Percentiles rank a stretch among this genome's conserved stretches.
These are phyloP conservation scores for Drosophila insularis DNA, from an alignment of 1,140 invertebrate species.

Conservation along the genomic window DNA sequence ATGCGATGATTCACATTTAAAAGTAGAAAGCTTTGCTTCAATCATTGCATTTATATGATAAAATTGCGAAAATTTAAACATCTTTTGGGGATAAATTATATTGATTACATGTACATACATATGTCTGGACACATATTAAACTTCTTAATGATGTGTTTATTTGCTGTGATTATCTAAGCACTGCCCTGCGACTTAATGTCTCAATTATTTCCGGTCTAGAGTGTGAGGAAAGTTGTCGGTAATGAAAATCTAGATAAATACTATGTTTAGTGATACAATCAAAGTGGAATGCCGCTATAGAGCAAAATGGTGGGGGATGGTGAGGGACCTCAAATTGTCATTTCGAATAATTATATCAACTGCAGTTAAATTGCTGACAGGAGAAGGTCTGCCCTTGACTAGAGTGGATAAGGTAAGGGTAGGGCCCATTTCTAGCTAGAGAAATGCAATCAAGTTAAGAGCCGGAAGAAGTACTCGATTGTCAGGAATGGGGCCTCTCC, in stretches of 20 bases:
- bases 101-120: no score
- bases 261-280: background rate
- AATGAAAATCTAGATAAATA: constrained; percentile 6
- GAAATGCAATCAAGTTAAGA: constrained; percentile 47
- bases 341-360: background rate
- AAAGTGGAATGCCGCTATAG: background rate
- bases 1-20: background rate
- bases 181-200: background rate
- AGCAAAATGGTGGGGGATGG: background rate
- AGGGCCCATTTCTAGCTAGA: background rate
- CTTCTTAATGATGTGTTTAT: background rate
- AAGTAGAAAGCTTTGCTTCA: background rate
- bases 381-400: background rate
- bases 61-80: no score
- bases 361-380: background rate
- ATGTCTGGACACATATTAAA: background rate
- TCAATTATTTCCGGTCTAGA: background rate
- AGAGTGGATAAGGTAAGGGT: background rate
- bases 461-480: constrained; percentile 9
- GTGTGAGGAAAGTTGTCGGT: background rate
- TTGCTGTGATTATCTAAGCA: background rate
- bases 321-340: background rate
- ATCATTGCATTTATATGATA: no score
- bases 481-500: background rate
- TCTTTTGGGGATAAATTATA: no score